These are phyloP conservation scores for Macropus fuliginosus DNA, from an alignment of 2,797 vertebrate species.

Conservation along the genomic window DNA sequence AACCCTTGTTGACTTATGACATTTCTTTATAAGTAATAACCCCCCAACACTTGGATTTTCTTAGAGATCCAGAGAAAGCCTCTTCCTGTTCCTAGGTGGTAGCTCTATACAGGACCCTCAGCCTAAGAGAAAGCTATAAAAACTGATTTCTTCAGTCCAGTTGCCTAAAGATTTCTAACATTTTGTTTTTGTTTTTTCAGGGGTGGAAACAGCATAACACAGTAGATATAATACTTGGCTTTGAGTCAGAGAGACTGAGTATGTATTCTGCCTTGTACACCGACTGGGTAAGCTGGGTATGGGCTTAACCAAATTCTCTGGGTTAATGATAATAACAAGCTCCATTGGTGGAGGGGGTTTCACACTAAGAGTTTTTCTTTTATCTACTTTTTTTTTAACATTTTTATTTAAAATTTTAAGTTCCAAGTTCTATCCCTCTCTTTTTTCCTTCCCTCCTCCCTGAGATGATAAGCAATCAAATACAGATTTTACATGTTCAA, in stretches of 20 bases:
- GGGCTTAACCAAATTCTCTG: neutral
- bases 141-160: neutral
- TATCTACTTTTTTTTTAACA: neutral
- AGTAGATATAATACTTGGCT: neutral
- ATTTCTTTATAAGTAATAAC: neutral
- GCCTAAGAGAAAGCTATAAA: neutral
- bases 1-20: neutral
- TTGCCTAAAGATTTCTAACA: neutral
- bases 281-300: neutral
- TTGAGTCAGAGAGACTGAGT: neutral
- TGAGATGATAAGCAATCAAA: neutral
- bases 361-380: neutral
- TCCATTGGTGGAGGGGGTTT: neutral
- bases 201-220: neutral
- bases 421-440: neutral
- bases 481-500: neutral
- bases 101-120: neutral
- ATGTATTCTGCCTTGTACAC: neutral
- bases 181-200: neutral
- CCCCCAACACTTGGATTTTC: neutral
- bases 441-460: too few species aligned
- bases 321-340: neutral
- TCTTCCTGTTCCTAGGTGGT: neutral
- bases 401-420: neutral
- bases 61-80: neutral